phyloP scores from a whole-genome alignment of 2,888 invertebrate genomes.

The Diarsia brunnea region DNA sequence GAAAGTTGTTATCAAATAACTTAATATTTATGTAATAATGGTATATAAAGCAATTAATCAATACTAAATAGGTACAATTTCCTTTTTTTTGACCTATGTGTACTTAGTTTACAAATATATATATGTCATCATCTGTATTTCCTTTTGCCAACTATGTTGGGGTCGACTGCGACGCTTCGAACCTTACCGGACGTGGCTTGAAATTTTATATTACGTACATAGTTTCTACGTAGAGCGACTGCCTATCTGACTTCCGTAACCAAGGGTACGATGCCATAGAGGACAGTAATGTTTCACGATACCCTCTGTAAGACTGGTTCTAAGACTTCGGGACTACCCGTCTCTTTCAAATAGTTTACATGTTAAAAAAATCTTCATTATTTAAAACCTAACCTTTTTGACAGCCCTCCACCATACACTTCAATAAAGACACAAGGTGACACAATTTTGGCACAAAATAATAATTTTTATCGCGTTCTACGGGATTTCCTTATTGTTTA shows the following conservation, averaged over 20 bases:
- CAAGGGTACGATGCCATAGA: not conserved
- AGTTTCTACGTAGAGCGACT: not conserved
- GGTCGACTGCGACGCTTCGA: not conserved
- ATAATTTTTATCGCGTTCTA: slow-evolving; percentile 54
- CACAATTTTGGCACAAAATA: slow-evolving; percentile 55
- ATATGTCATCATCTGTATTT: not conserved
- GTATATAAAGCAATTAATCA: too few species aligned
- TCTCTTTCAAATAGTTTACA: not conserved
- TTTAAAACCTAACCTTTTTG: not conserved
- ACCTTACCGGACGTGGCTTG: not conserved
- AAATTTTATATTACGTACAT: not conserved
- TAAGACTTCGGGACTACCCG: not conserved
- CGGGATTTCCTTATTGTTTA: slow-evolving; percentile 61
- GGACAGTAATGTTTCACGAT: too few species aligned
- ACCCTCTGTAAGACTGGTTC: not conserved
- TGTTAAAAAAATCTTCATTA: not conserved
- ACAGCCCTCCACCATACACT: slow-evolving; percentile 27
- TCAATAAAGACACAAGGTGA: slow-evolving; percentile 37
- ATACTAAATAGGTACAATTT: too few species aligned
- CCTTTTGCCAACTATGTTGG: not conserved
- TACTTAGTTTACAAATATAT: not conserved
- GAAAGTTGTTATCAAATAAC: too few species aligned
- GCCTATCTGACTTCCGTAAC: too few species aligned
- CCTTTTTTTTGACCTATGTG: not conserved
- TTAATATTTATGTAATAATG: too few species aligned